These are phyloP conservation scores for Tachysurus vachellii DNA, from an alignment of 2,113 vertebrate species.

Conservation along the genomic window DNA sequence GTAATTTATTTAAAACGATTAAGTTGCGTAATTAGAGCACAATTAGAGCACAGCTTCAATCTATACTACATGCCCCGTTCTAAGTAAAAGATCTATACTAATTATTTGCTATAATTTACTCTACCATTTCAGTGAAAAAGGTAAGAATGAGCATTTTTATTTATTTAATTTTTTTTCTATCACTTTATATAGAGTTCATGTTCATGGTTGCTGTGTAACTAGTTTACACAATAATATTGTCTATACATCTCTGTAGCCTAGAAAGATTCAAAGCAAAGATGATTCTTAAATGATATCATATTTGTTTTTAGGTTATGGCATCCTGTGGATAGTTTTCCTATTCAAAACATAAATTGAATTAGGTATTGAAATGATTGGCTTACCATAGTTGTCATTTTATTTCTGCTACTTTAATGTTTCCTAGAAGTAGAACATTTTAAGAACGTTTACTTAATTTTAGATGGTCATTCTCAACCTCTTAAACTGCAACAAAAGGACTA, in stretches of 20 bases:
- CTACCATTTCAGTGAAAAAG: neutral
- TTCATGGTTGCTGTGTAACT: neutral
- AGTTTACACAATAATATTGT: neutral
- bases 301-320: neutral
- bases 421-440: neutral
- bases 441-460: neutral
- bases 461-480: slow-evolving; percentile 21
- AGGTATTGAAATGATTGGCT: neutral
- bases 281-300: neutral
- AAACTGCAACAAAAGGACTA: slow-evolving; percentile 43
- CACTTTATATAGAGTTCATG: neutral
- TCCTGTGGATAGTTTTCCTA: neutral
- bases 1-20: neutral
- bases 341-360: neutral
- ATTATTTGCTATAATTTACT: neutral
- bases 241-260: neutral
- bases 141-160: neutral
- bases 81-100: neutral
- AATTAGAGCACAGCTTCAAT: neutral
- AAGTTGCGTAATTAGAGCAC: neutral
- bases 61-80: neutral
- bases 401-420: neutral
- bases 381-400: neutral
- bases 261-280: neutral
- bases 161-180: neutral